Conservation (phyloP, 2,888 invertebrate genomes). For the Perithous albicinctus region DNA sequence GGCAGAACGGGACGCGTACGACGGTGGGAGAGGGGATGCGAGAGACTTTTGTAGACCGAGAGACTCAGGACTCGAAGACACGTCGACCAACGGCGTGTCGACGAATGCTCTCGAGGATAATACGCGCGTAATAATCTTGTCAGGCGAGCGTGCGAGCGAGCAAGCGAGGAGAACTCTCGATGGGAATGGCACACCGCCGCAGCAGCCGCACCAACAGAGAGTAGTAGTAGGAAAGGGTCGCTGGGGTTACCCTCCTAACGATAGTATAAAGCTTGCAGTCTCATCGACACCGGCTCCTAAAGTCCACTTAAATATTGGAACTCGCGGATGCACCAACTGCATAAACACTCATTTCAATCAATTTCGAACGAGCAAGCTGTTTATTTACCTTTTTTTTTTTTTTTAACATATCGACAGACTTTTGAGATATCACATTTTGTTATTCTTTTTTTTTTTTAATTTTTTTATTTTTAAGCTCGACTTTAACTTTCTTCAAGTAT, state of each 20-base stretch:
- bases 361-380: background rate
- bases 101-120: conserved; percentile 21
- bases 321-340: conserved; percentile 26
- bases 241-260: conserved; percentile 69
- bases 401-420: background rate
- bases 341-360: background rate
- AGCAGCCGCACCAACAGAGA: conserved; percentile 29
- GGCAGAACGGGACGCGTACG: too few relatives aligned
- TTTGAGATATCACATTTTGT: background rate
- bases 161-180: conserved; percentile 14
- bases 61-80: conserved; percentile 17
- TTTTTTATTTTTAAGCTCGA: background rate
- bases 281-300: conserved; percentile 63
- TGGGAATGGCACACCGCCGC: conserved; percentile 57
- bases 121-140: conserved; percentile 34
- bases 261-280: conserved; percentile 70
- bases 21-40: too few relatives aligned
- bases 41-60: background rate
- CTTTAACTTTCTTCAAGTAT: background rate
- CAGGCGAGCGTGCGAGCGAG: background rate
- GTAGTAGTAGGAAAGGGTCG: conserved; percentile 73
- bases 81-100: conserved; percentile 28
- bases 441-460: background rate
- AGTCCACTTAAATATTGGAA: conserved; percentile 65
- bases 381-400: too few relatives aligned